Base-by-base conservation (phyloP, 2,888 invertebrate species). In the Epinotia brunnichana region DNA sequence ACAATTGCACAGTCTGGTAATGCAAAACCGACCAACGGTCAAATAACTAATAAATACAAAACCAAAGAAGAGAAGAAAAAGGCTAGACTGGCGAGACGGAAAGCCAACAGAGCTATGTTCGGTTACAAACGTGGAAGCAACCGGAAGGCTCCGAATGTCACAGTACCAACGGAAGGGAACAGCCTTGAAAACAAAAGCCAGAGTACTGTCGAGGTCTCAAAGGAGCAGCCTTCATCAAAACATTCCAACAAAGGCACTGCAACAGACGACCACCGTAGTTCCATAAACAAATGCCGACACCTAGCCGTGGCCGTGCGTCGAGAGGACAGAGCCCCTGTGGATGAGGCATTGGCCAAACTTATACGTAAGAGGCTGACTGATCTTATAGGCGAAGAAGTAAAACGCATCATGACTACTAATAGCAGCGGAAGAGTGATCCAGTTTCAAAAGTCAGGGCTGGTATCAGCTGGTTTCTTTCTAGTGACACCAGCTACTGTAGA, bases 361-460 rank as follows among this genome's bases (percentile, higher is more conserved):
- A 59, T 59, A 59, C 59, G 59, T 59, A 59, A 39, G 29, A 59
- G 39, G 13, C 59, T 59, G 2, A 59, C 59, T 15, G 59, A 59
- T 2, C 59, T 59, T 39, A 59, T 59, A 59, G 59, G 59, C 59
- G 59, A 39, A 39, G 35, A 59, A 17, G 35, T 59, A 11, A 10
- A 39, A 17, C 35, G 59, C 11, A 17, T 59, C 9, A 35, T 59
- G 11, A 39, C 29, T 4, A 57, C 57, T n/a, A n/a, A 57, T 1
- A 39, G 59, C 17, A 39, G 35, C 2, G 59, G 59, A 39, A 59
- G 35, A 39, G 17, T 11, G 11, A 35, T 39, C 17, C 35, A 59
- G 39, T 59, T 59, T 39, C 4, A 17, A 17, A 59, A 39, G n/a
- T 59, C 59, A 4, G 59, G 59, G 17, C 17, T 59, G 59, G 29